Evolutionary conservation across 2,113 vertebrate genomes (phyloP), one percentile per base, ranked within the genome.

Genomic region (Mungos mungo): DNA sequence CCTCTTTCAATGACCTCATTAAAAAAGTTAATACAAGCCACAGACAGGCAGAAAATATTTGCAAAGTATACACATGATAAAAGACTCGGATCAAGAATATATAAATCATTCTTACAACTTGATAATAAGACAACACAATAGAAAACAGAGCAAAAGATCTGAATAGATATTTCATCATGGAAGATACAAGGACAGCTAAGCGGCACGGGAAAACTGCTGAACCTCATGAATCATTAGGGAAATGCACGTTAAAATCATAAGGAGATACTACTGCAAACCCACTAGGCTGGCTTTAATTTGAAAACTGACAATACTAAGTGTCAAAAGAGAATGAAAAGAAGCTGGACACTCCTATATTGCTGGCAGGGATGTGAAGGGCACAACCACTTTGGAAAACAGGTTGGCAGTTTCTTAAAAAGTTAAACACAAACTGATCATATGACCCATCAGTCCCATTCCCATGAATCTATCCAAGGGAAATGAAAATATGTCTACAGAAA

Each of bases 91-190:
- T 83, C n/a, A 60, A 96, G 47, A 69, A 68, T 68, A 33, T 23
- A 47, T 35, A 25, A 88, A 76, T 35, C 86, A 72, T 27, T 88
- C 69, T n/a, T 66, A 47, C 7, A 77, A 57, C 81, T 83, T 47
- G 31, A 14, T 60, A 92, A 60, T 54, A 84, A 79, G 13, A 94
- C 65, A 95, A 71, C 14, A 5, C 38, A 57, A 14, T 0, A 57
- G 90, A 96, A 96, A 94, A 68, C 33, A n/a, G 35, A 76, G 77
- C 77, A 74, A 87, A 80, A 93, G 38, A n/a, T 60, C 0, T 60
- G 38, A 92, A 85, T 0, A 68, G 79, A 60, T 13, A 7, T 52
- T 93, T 91, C 21, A 84, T 52, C 52, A 68, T 10, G 80, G 92
- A 96, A 54, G 77, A 60, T 3, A n/a, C 0, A 47, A 60, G 47